phyloP scores from a whole-genome alignment of 2,797 vertebrate genomes.

The Amblyopsis hoosieri region DNA sequence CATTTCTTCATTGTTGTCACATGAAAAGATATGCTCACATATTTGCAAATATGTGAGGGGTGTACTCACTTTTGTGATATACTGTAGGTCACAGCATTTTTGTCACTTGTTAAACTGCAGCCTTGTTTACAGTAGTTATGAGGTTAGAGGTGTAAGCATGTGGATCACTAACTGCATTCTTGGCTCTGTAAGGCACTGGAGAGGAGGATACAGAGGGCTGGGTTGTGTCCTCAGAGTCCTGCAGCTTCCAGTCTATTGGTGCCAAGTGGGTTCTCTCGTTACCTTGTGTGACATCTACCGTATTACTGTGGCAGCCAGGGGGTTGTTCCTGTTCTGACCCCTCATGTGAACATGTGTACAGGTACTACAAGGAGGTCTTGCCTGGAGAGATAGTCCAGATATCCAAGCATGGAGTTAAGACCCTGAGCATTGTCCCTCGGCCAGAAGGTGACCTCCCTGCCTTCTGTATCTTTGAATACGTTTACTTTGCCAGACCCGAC shows the following conservation, averaged over 20 bases:
- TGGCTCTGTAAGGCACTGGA: constrained; percentile 74
- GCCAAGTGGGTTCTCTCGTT: constrained; percentile 84
- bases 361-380: constrained; percentile 92
- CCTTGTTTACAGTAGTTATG: constrained; percentile 1
- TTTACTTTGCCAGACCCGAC: constrained; percentile 98
- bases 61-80: too few relatives aligned
- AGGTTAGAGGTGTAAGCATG: constrained; percentile 20
- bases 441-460: constrained; percentile 87
- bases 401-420: constrained; percentile 86
- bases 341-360: constrained; percentile 53
- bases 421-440: constrained; percentile 85
- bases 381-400: constrained; percentile 98
- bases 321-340: neutral
- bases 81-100: neutral
- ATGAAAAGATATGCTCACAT: too few relatives aligned
- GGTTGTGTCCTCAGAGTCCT: constrained; percentile 98
- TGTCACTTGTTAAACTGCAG: constrained; percentile 2
- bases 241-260: constrained; percentile 98
- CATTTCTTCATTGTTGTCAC: too few relatives aligned
- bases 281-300: neutral
- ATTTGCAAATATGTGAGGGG: too few relatives aligned
- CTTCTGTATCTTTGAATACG: constrained; percentile 99
- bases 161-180: constrained; percentile 31
- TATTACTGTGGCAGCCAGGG: neutral
- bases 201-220: constrained; percentile 92